Base-by-base conservation (phyloP, 1,140 invertebrate species). In the Heliconius eleuchia region DNA sequence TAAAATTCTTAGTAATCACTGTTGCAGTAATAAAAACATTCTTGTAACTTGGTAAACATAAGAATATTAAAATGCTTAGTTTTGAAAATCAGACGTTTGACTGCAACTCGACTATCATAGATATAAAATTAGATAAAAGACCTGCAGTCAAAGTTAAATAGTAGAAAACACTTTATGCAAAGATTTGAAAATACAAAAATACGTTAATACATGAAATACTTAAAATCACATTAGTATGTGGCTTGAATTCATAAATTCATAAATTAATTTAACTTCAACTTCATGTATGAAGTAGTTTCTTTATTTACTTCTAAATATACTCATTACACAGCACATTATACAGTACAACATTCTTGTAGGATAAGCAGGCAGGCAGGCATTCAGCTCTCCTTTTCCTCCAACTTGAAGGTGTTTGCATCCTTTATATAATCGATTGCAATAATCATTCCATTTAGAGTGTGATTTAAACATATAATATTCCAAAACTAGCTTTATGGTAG, bases 191-290 rank as follows among this genome's bases (percentile, higher is more conserved):
- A 30, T 30, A 30, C 1, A 30, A 34, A 34, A 3, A 34, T 34
- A 34, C 30, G 30, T 34, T 34, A 34, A 34, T 34, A 34, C 30
- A 3, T 34, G 30, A 34, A 34, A 34, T 34, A 34, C 60, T 73
- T 55, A 76, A 80, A 76, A 80, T 74, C 46, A 76, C 74, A n/a
- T 66, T 71, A 71, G 55, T 19, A 60, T 30, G 30, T 75, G 55
- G 57, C 16, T 66, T 30, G 23, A 23, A 66, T 27, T 66, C 9
- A 66, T 66, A 66, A 66, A 27, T 66, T 23, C 23, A 23, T 23
- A 23, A 23, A 23, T 23, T 23, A 30, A 2, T 30, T 30, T 23
- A 57, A 57, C n/a, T 57, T 57, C n/a, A 19, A n/a, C n/a, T n/a
- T 57, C n/a, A 57, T 5, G 19, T 8, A 11, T 6, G 34, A 57